These are phyloP conservation scores for Sander vitreus DNA, from an alignment of 2,113 vertebrate genomes.

Conservation along the genomic window DNA sequence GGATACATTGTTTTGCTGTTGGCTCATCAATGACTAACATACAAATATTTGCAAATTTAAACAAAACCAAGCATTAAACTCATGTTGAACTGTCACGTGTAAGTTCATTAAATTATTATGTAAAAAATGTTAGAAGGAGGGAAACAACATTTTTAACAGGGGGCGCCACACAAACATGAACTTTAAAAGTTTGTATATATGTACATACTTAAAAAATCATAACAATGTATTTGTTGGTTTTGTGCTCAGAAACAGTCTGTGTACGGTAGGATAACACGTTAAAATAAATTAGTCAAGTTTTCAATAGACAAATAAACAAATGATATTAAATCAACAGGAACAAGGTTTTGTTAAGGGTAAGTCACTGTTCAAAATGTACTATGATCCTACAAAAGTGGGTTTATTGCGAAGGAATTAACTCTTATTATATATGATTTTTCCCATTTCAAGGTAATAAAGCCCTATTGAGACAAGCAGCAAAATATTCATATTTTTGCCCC, in stretches of 20 bases:
- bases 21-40: background rate
- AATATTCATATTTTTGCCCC: background rate
- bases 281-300: background rate
- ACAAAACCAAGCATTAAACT: background rate
- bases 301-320: background rate
- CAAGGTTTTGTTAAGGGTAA: background rate
- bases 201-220: background rate
- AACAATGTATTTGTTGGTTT: background rate
- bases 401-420: background rate
- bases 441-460: background rate
- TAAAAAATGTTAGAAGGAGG: background rate
- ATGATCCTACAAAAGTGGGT: background rate
- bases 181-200: no score
- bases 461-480: background rate
- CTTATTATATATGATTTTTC: background rate
- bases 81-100: background rate
- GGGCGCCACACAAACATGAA: conserved; percentile 1
- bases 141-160: background rate
- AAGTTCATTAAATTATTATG: background rate
- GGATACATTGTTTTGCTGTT: background rate
- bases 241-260: background rate
- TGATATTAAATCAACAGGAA: background rate
- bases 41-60: background rate
- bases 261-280: background rate
- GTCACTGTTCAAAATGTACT: background rate